Conservation (phyloP, 2,888 invertebrate species). For the Phrixothrix hirtus region DNA sequence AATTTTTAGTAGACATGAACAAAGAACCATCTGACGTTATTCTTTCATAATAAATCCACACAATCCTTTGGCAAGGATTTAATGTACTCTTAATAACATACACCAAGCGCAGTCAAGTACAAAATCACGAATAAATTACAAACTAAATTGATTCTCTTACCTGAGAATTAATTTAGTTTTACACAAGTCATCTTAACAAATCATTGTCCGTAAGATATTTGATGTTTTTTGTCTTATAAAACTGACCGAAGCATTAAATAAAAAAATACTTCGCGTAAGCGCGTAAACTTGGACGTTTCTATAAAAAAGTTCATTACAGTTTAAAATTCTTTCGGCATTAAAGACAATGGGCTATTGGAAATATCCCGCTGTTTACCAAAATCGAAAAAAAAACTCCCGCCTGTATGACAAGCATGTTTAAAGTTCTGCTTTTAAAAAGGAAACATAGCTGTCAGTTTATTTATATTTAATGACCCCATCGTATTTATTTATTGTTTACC, state of each 20-base stretch:
- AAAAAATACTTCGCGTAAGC: constrained; percentile 13
- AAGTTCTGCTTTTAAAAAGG: constrained; percentile 34
- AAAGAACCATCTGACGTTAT: too few relatives aligned
- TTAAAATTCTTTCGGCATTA: constrained; percentile 40
- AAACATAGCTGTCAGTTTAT: constrained; percentile 37
- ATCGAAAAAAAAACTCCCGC: constrained; percentile 33
- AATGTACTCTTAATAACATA: too few relatives aligned
- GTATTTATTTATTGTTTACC: constrained; percentile 39
- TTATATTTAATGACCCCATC: constrained; percentile 38
- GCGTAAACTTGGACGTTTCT: not conserved
- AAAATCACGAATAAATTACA: not conserved
- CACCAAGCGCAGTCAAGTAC: too few relatives aligned
- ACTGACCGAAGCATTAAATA: not conserved
- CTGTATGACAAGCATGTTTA: constrained; percentile 43
- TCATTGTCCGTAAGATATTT: not conserved
- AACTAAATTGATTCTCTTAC: constrained; percentile 45
- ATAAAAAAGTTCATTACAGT: constrained; percentile 33
- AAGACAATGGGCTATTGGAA: constrained; percentile 41
- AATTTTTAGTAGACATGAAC: too few relatives aligned
- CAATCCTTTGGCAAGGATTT: too few relatives aligned
- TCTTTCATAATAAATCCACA: too few relatives aligned
- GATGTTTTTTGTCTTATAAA: too few relatives aligned
- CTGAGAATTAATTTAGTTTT: constrained; percentile 41
- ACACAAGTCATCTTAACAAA: constrained; percentile 38
- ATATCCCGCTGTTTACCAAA: constrained; percentile 35